phyloP scores from a whole-genome alignment of 2,113 vertebrate species.

The Panthera tigris region DNA sequence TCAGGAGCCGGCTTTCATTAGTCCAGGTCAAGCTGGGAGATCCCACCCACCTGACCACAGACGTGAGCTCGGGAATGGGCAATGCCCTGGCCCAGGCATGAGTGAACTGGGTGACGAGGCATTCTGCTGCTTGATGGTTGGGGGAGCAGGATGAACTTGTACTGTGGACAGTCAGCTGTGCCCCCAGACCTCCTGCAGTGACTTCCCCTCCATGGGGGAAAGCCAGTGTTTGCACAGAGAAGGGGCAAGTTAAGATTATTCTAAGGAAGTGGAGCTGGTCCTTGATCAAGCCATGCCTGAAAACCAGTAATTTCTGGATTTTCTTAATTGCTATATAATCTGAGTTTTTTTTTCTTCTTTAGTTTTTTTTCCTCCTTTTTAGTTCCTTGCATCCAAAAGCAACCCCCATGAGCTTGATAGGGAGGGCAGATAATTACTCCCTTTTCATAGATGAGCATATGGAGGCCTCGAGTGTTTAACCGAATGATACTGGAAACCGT shows the following conservation, averaged over 20 bases:
- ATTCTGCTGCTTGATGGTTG: background rate
- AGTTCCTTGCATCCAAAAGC: background rate
- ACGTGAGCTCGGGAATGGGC: background rate
- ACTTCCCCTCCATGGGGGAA: fast-evolving
- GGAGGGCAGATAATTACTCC: background rate
- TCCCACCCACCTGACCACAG: fast-evolving
- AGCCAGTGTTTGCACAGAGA: background rate
- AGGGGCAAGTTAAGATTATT: background rate
- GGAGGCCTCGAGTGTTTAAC: background rate
- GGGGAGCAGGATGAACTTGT: background rate
- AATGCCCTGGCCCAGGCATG: background rate
- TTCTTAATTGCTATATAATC: background rate
- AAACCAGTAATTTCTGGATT: background rate
- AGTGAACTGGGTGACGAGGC: too few relatives aligned
- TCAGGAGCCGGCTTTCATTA: background rate
- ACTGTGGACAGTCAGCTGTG: background rate
- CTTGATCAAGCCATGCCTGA: background rate
- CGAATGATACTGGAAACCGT: background rate
- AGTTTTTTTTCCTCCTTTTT: too few relatives aligned
- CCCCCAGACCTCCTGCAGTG: background rate
- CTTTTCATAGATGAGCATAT: background rate
- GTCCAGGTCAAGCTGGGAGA: background rate
- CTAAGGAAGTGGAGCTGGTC: background rate
- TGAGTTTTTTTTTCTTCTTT: background rate
- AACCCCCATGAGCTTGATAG: background rate